Base-by-base conservation (phyloP, 2,113 vertebrate species). In the Archocentrus centrarchus region DNA sequence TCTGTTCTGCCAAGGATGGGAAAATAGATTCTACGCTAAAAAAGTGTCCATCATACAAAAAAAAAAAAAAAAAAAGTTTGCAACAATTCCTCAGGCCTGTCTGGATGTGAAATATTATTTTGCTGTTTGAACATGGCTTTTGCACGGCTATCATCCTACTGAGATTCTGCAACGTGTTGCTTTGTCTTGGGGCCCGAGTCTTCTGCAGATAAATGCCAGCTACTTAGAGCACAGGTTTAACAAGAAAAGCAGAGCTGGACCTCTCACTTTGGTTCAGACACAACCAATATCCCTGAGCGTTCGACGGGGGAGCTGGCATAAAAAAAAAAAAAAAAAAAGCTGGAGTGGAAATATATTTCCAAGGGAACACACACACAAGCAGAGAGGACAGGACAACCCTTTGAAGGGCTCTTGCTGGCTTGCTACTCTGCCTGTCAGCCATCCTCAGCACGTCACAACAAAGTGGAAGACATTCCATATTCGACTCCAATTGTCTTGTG, bases 271-370 rank as follows among this genome's bases (percentile, higher is more conserved):
- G 82, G 66, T 88, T 91, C 77, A 90, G 89, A 94, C 91, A 85
- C 87, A 92, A 88, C 66, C 91, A 91, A 93, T 94, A 93, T 94
- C 91, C 85, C 86, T 60, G 64, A 89, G 91, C 75, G 41, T 89
- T 88, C 79, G 79, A 75, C 86, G 37, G 37, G 8, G 86, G 83
- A 88, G 85, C 76, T 53, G 91, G 86, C 75, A 90, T 84, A 89
- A 92, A 92, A 75, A 91, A 39, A 7, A 3, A 24, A 24, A 0
- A 2, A 44, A 44, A 86, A 92, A 87, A 93, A 4, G 39, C 77
- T 27, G 7, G 35, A 77, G 81, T 78, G 58, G 81, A 89, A 87
- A 89, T 82, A 30, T 81, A 82, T 92, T 89, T 87, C 32, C 76
- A 61, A 59, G 22, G 62, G 50, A 80, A 47, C 75, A 58, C 59